Base-by-base conservation (phyloP, 2,113 vertebrate species). In the Mixornis gularis region DNA sequence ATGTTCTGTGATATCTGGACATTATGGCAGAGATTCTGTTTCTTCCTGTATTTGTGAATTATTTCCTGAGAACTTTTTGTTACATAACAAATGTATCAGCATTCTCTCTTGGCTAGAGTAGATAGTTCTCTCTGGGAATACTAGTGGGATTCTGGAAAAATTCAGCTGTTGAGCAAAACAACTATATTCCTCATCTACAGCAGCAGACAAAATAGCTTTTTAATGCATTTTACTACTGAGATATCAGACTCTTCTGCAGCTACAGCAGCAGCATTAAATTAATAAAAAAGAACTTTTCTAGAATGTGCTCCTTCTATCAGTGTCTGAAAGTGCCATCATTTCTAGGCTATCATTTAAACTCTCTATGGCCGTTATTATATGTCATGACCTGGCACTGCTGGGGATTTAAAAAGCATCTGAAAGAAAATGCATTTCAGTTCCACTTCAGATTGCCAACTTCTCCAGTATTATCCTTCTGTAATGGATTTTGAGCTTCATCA, bases 391-490 rank as follows among this genome's bases (percentile, higher is more conserved):
- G 63, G 58, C 53, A 34, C 59, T 79, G 26, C 36, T 72, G 30
- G 25, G 56, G 34, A 68, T 29, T 90, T 82, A 58, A 82, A 79
- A 87, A 79, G 16, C 20, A 59, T 63, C 56, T 62, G 32, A 87
- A 87, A 58, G 73, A 55, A 91, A 92, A 90, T 89, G 36, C 30
- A 71, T 85, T 95, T 96, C 74, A 56, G 13, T 82, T 84, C 62
- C 30, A 44, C 36, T 89, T 87, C 26, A 21, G 43, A 46, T 84
- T 91, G 38, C 48, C 73, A 66, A 0, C 34, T 34, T 73, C 56
- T 46, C 60, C 55, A 46, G 7, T 38, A 59, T 46, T 89, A 64
- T 51, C 52, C 15, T 43, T 83, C n/a, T 9, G 15, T 82, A 72
- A 60, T 82, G 41, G 63, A 22, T 85, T 90, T 59, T 48, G 36